A percentile compares a stretch with the other conserved stretches of the same genome.
Evolutionary conservation across 2,113 vertebrate genomes (phyloP).

Genomic region (Corvus cornix): DNA sequence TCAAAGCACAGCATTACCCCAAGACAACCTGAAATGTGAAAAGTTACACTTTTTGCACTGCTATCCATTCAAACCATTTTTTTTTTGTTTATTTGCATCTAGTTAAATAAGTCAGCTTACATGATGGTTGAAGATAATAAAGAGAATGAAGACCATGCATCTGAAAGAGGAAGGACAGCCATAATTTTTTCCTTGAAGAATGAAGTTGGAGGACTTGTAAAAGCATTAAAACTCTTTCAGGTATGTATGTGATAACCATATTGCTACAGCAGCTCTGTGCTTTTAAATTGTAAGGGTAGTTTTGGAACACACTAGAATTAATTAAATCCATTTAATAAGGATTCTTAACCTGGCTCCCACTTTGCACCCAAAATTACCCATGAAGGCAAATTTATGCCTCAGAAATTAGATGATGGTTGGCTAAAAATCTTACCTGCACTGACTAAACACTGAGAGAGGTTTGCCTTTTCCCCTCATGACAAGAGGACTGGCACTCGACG

Average conservation of each 20-base stretch:
- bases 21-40: background rate
- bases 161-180: conserved; percentile 84
- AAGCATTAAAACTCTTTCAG: conserved; percentile 95
- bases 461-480: background rate
- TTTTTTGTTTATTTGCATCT: background rate
- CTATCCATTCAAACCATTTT: background rate
- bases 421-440: background rate
- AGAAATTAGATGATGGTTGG: background rate
- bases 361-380: background rate
- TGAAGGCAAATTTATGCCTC: background rate
- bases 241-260: conserved; percentile 53
- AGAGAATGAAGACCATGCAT: conserved; percentile 83
- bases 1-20: background rate
- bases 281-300: background rate
- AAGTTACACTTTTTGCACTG: background rate
- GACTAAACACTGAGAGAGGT: background rate
- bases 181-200: conserved; percentile 96
- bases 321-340: background rate
- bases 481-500: fast-evolving
- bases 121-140: conserved; percentile 91
- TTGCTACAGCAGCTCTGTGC: background rate
- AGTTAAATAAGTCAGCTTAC: conserved; percentile 86
- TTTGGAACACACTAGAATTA: background rate
- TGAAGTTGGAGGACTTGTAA: conserved; percentile 94
- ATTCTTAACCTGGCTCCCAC: background rate